phyloP scores from a whole-genome alignment of 2,113 vertebrate genomes.

The Heterocephalus glaber region DNA sequence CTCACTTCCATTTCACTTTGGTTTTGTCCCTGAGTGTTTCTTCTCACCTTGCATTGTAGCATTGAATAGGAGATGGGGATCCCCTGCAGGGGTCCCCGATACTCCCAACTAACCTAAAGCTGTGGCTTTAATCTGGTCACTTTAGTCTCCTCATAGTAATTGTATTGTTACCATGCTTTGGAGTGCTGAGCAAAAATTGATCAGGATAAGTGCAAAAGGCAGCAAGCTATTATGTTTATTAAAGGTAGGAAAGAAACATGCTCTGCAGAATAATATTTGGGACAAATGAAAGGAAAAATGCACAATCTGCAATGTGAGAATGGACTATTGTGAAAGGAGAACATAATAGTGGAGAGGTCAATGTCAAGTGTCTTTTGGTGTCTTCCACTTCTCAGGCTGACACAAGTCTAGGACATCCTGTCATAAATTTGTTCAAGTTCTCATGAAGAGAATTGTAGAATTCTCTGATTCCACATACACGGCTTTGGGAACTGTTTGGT shows the following conservation, averaged over 20 bases:
- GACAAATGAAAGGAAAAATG: neutral
- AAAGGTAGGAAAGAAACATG: neutral
- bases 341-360: neutral
- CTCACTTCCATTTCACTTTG: too few species aligned
- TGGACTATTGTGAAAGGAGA: neutral
- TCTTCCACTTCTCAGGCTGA: neutral
- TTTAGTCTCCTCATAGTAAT: neutral
- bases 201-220: neutral
- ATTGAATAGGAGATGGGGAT: too few species aligned
- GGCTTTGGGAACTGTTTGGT: neutral
- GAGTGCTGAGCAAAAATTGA: neutral
- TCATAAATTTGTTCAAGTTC: neutral
- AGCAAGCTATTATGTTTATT: neutral
- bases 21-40: too few species aligned
- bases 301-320: neutral
- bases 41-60: too few species aligned
- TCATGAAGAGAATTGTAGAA: neutral
- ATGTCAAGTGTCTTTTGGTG: neutral
- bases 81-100: too few species aligned
- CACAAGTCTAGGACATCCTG: neutral
- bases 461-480: neutral
- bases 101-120: neutral
- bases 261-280: neutral
- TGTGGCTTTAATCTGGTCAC: neutral
- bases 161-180: neutral